phyloP scores from a whole-genome alignment of 2,113 vertebrate species.

The Tauraco erythrolophus region DNA sequence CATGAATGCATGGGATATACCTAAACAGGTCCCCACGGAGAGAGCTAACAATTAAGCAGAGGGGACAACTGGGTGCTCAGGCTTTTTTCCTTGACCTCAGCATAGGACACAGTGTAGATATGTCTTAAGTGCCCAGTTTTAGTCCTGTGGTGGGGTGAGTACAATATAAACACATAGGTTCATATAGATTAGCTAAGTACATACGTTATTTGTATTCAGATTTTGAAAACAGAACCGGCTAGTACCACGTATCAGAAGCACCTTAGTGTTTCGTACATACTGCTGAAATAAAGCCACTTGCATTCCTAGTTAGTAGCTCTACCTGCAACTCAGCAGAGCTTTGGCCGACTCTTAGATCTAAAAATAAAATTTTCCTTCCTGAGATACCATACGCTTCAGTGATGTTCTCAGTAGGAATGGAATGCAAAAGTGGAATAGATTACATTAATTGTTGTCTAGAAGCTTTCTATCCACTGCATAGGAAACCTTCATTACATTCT shows the following conservation, averaged over 20 bases:
- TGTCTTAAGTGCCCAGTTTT: not conserved
- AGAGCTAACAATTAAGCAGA: not conserved
- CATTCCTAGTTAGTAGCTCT: not conserved
- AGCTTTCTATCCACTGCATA: not conserved
- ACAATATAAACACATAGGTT: not conserved
- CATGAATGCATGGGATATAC: not conserved
- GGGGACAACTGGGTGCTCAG: not conserved
- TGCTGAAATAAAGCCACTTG: not conserved
- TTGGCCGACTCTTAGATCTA: not conserved
- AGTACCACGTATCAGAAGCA: not conserved
- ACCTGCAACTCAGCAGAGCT: not conserved
- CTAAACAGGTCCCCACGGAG: not conserved
- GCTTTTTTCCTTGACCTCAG: not conserved
- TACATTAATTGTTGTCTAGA: not conserved
- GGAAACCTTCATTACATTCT: constrained; percentile 4
- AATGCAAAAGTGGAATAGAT: not conserved
- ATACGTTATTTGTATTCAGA: not conserved
- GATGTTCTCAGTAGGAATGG: not conserved
- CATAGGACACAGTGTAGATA: not conserved
- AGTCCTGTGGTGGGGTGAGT: not conserved
- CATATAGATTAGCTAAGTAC: not conserved
- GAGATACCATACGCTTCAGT: not conserved
- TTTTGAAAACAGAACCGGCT: not conserved
- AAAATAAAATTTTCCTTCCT: constrained; percentile 21
- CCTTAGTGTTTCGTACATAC: not conserved